These are phyloP conservation scores for Aplochiton taeniatus DNA, from an alignment of 2,797 vertebrate genomes.

Conservation along the genomic window DNA sequence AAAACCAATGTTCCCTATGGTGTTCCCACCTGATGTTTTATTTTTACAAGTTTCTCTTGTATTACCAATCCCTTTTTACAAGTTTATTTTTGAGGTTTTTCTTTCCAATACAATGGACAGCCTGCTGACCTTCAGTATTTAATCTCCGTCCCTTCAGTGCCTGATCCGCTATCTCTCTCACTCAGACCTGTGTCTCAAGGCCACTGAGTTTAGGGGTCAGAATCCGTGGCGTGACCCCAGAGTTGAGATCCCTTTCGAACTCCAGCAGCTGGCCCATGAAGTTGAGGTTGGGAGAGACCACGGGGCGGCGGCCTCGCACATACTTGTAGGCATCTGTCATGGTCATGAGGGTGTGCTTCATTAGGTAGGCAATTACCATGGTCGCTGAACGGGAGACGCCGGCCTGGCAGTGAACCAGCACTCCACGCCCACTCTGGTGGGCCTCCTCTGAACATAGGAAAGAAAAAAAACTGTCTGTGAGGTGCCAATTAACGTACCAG, in stretches of 20 bases:
- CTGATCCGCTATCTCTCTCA: not conserved
- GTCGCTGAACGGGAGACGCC: conserved; percentile 88
- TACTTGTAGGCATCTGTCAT: conserved; percentile 91
- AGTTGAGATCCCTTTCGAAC: conserved; percentile 88
- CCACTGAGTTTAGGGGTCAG: conserved; percentile 84
- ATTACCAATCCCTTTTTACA: too few species aligned
- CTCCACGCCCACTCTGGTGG: conserved; percentile 83
- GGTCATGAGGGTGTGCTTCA: conserved; percentile 92
- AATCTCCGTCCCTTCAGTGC: not conserved
- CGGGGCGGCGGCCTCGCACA: conserved; percentile 81
- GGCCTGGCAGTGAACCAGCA: conserved; percentile 88
- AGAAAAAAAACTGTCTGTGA: not conserved
- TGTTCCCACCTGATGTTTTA: too few species aligned
- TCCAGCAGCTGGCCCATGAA: conserved; percentile 90
- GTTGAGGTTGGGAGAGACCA: conserved; percentile 89
- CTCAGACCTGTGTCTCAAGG: conserved; percentile 83
- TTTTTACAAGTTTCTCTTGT: too few species aligned
- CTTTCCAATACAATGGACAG: not conserved
- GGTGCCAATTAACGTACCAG: not conserved
- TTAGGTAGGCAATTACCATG: conserved; percentile 87
- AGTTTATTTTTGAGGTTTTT: too few species aligned
- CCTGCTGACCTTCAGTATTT: not conserved
- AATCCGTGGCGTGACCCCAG: conserved; percentile 85
- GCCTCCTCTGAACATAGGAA: conserved; percentile 79
- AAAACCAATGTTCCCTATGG: not conserved